A percentile compares a stretch with the other conserved stretches of the same genome.
phyloP scores from a whole-genome alignment of 2,797 vertebrate species.

The Cynopterus sphinx region DNA sequence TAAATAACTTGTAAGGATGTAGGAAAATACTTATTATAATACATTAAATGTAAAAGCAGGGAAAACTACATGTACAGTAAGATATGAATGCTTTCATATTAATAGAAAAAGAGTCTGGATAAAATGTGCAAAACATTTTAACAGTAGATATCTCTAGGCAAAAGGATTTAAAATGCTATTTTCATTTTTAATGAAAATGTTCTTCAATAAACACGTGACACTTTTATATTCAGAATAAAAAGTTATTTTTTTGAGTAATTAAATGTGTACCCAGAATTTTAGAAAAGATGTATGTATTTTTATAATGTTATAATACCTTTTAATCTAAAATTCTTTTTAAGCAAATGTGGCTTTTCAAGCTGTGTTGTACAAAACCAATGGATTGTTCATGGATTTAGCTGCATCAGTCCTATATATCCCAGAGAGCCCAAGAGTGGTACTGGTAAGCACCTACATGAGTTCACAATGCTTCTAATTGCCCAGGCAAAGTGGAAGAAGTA shows the following conservation, averaged over 20 bases:
- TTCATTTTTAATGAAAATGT: slow-evolving; percentile 1
- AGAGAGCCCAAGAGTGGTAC: not conserved
- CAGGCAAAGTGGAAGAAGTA: not conserved
- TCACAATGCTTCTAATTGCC: not conserved
- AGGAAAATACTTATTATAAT: slow-evolving; percentile 42
- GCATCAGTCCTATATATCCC: not conserved
- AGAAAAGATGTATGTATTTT: no score
- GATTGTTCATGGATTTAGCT: not conserved
- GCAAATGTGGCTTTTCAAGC: not conserved
- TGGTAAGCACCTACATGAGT: not conserved
- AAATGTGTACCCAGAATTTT: no score
- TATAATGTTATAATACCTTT: not conserved
- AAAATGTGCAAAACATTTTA: not conserved
- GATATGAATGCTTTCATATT: slow-evolving; percentile 37
- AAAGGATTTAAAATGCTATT: not conserved
- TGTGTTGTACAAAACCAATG: not conserved
- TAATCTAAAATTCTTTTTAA: not conserved
- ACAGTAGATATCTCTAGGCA: not conserved
- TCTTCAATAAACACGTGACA: not conserved
- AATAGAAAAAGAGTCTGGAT: not conserved
- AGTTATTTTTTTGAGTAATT: not conserved
- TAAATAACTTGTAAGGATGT: not conserved
- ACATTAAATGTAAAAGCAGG: not conserved
- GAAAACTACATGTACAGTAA: not conserved
- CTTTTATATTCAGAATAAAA: slow-evolving; percentile 36